Percentiles rank a stretch among this genome's conserved stretches.
Evolutionary conservation across 2,888 invertebrate species (phyloP).

Genomic region (Pseudanteris insignis): DNA sequence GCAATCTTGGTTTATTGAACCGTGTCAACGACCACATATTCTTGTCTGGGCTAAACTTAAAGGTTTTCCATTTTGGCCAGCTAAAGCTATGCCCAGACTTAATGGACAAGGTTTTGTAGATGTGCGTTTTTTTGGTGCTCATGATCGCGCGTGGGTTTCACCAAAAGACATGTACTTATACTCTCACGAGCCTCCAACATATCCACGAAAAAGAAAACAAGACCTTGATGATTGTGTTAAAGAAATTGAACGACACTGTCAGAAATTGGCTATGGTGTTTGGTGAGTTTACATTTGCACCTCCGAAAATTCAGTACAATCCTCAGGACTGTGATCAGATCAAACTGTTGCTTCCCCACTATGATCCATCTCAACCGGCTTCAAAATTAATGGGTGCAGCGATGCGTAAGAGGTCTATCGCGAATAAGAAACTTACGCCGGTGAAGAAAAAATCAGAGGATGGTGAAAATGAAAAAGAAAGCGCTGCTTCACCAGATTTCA

Average conservation of each 20-base stretch:
- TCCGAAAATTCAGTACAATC: slow-evolving; percentile 59
- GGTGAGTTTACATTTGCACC: slow-evolving; percentile 61
- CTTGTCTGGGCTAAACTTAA: slow-evolving; percentile 96
- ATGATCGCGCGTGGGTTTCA: slow-evolving; percentile 92
- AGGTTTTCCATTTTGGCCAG: slow-evolving; percentile 98
- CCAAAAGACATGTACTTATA: slow-evolving; percentile 85
- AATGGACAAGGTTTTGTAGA: slow-evolving; percentile 77
- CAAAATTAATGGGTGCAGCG: slow-evolving; percentile 35
- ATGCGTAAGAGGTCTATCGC: slow-evolving; percentile 28
- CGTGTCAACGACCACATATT: slow-evolving; percentile 88
- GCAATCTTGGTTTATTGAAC: slow-evolving; percentile 90
- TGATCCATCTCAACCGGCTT: slow-evolving; percentile 51
- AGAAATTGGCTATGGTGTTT: slow-evolving; percentile 58
- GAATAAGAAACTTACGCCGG: slow-evolving; percentile 17
- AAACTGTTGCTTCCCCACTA: slow-evolving; percentile 60
- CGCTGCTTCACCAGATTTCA: not conserved
- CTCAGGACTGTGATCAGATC: slow-evolving; percentile 60
- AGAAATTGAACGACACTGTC: slow-evolving; percentile 60
- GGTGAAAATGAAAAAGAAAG: slow-evolving; percentile 3
- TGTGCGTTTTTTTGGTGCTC: slow-evolving; percentile 94
- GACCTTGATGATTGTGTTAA: slow-evolving; percentile 61
- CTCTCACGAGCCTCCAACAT: slow-evolving; percentile 70
- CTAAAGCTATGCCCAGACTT: slow-evolving; percentile 84
- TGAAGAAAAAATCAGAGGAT: slow-evolving; percentile 11
- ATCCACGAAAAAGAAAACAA: slow-evolving; percentile 58